Percentiles rank a stretch among this genome's conserved stretches.
Conservation (phyloP, 1,140 invertebrate species). For the Trichonephila clavipes region DNA sequence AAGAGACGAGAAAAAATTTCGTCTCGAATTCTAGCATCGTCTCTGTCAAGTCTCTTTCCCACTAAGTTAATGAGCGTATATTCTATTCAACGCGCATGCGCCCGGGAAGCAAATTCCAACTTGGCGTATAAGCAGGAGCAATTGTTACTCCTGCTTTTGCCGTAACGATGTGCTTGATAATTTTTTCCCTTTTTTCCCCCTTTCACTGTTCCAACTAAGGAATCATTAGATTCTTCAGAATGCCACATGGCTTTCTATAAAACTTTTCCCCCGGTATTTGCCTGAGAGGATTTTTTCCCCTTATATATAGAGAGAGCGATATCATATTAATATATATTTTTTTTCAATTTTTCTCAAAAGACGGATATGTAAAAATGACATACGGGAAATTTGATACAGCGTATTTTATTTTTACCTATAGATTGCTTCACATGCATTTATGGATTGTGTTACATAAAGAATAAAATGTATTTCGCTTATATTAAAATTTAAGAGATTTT, state of each 20-base stretch:
- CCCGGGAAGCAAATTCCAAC: slow-evolving; percentile 57
- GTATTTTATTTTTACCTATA: neutral
- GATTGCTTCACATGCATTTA: neutral
- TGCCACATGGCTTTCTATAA: slow-evolving; percentile 59
- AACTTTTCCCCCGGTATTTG: slow-evolving; percentile 55
- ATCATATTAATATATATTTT: neutral
- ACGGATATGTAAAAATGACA: slow-evolving; percentile 25
- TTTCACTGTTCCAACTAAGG: slow-evolving; percentile 16
- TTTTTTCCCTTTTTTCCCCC: slow-evolving; percentile 20
- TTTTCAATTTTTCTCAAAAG: slow-evolving; percentile 38
- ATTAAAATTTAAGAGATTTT: too few relatives aligned
- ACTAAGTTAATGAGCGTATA: slow-evolving; percentile 74
- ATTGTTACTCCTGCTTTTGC: slow-evolving; percentile 67
- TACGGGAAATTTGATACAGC: neutral
- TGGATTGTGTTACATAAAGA: too few relatives aligned
- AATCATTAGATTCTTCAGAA: slow-evolving; percentile 71
- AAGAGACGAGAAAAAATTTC: slow-evolving; percentile 40
- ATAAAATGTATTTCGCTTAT: too few relatives aligned
- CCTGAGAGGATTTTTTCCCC: neutral
- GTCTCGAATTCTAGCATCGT: slow-evolving; percentile 64
- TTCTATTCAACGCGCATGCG: slow-evolving; percentile 57
- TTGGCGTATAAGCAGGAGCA: slow-evolving; percentile 32
- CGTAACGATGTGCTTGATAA: slow-evolving; percentile 62
- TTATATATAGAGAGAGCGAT: neutral
- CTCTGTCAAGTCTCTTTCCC: slow-evolving; percentile 69